A percentile compares a stretch with the other conserved stretches of the same genome.
These are phyloP conservation scores for Pantala flavescens DNA, from an alignment of 1,140 invertebrate genomes.

Conservation along the genomic window DNA sequence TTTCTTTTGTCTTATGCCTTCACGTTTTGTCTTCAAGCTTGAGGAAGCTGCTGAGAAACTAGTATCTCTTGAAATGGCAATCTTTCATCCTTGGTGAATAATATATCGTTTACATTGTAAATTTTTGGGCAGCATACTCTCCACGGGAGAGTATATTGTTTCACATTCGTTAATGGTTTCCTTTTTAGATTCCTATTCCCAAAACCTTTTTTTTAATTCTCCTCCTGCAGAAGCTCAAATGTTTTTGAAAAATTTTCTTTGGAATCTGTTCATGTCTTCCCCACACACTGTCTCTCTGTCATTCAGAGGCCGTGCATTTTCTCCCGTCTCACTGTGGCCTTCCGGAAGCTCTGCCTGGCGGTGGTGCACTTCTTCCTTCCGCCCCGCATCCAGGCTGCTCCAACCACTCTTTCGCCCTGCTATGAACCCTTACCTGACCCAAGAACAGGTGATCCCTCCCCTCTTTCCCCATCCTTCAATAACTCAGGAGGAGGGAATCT, in stretches of 20 bases:
- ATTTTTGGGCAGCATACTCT: no score
- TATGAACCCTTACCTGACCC: background rate
- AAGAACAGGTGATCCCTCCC: background rate
- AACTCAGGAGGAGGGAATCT: background rate
- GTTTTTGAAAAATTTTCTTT: background rate
- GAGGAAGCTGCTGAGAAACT: background rate
- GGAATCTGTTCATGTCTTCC: background rate
- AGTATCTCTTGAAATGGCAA: background rate
- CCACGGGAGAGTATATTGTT: no score
- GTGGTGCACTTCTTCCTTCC: constrained; percentile 2
- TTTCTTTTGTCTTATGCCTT: background rate
- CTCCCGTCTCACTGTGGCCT: background rate
- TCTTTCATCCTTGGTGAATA: background rate
- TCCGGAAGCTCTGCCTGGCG: constrained; percentile 1
- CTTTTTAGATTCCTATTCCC: no score
- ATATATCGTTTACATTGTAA: no score
- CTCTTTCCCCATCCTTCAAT: background rate
- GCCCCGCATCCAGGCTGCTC: background rate
- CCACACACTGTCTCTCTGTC: background rate
- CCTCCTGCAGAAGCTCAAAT: no score
- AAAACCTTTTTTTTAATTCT: no score
- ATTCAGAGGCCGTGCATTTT: background rate
- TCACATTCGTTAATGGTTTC: no score
- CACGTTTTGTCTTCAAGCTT: background rate
- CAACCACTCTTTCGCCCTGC: background rate